Conservation (phyloP, 2,797 vertebrate genomes). For the Gallinago nigripennis region DNA sequence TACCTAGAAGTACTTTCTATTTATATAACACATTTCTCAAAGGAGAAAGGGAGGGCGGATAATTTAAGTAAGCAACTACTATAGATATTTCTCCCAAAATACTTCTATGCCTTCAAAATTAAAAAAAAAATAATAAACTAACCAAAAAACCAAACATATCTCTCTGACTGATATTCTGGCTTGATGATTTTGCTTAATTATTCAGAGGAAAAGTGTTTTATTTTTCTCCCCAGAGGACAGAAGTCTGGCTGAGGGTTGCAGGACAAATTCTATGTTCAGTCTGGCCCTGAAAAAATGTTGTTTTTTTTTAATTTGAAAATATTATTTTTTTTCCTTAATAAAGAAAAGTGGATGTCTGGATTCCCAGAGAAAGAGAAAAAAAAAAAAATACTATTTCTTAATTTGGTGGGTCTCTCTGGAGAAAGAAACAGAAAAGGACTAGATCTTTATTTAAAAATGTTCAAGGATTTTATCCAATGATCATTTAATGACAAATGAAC, state of each 20-base stretch:
- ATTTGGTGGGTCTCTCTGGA: background rate
- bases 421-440: background rate
- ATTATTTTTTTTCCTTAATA: background rate
- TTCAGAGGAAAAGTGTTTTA: background rate
- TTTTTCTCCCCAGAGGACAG: background rate
- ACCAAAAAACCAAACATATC: background rate
- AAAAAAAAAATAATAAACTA: too few species aligned
- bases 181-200: background rate
- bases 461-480: background rate
- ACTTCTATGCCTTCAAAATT: background rate
- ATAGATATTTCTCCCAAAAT: background rate
- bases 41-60: background rate
- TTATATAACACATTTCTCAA: background rate
- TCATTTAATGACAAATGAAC: background rate
- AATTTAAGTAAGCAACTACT: background rate
- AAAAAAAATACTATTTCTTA: background rate
- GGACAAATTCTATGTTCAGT: background rate
- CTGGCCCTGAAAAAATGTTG: background rate
- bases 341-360: rapidly evolving
- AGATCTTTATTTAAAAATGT: background rate
- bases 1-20: background rate
- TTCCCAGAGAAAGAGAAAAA: background rate
- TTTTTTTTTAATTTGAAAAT: background rate
- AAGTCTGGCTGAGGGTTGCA: background rate
- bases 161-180: background rate